Conservation (phyloP, 35 echinoderm and acorn worm genomes). For the Lytechinus variegatus region DNA sequence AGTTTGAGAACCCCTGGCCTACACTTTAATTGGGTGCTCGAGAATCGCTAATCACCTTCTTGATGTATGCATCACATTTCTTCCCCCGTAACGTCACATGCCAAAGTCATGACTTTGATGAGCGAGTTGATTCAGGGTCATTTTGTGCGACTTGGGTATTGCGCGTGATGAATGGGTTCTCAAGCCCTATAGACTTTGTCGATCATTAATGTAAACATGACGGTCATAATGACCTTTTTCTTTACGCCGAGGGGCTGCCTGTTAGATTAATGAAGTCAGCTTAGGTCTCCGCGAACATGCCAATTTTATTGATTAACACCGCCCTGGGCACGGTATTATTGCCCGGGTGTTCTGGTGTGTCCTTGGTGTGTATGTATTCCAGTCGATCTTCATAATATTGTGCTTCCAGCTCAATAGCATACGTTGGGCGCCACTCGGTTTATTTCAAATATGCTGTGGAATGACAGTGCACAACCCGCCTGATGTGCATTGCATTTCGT, state of each 20-base stretch:
- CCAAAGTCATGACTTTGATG: too few species aligned
- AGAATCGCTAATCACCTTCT: too few species aligned
- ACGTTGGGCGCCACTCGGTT: not conserved
- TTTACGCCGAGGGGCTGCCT: not conserved
- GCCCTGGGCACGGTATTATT: not conserved
- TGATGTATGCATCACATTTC: too few species aligned
- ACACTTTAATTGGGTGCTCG: too few species aligned
- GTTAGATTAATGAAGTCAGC: not conserved
- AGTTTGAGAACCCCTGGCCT: too few species aligned
- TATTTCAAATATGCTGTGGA: not conserved
- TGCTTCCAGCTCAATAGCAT: not conserved
- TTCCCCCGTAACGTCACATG: too few species aligned
- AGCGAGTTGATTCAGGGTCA: too few species aligned
- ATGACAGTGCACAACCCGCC: too few species aligned
- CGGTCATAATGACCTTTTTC: not conserved
- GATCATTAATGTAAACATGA: not conserved
- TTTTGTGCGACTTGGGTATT: not conserved
- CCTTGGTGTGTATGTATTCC: not conserved
- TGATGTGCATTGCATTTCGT: too few species aligned
- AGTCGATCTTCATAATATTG: not conserved
- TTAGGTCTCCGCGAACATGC: not conserved
- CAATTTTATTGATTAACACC: conserved; percentile 4
- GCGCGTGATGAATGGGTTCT: not conserved
- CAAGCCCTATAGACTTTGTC: not conserved
- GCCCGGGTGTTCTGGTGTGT: not conserved